Evolutionary conservation across 2,113 vertebrate genomes (phyloP), one percentile per base, ranked within the genome.

Genomic region (Xenus cinereus): DNA sequence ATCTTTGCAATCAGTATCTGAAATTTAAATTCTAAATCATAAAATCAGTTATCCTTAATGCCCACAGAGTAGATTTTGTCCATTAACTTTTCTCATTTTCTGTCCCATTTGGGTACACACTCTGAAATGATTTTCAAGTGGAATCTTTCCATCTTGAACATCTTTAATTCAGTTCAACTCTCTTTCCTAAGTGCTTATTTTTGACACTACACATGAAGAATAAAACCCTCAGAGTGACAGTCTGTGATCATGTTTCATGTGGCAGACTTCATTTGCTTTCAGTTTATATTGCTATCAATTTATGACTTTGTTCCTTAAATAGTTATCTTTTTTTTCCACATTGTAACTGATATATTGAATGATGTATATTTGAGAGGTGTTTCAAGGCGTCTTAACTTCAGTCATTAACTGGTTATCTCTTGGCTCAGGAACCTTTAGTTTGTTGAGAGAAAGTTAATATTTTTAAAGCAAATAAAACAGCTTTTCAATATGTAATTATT

Each of bases 401-500:
- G 95, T 88, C 86, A 87, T 94, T 92, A 96, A 87, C 69, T 91
- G 84, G 93, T 97, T 97, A 97, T 66, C 87, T 96, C 92, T 94
- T 95, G 75, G 93, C 71, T 96, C 76, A 46, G 62, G 57, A 84
- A 53, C 48, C 78, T 96, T 94, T 93, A 89, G 83, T 96, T 97
- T 81, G 8, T 85, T 84, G 94, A 91, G 91, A 53, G 33, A 41
- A 94, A 96, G 80, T 92, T 95, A 90, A 67, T 96, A 46, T 88
- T 97, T 97, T 95, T 96, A 83, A 95, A 97, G 82, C 81, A 95
- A 95, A 92, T 89, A 95, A 97, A 97, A 50, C 88, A 81, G 87
- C 69, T 97, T 98, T 97, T 95, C 80, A 54, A 93, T 95, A 69
- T 87, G 77, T 90, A 96, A 97, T 98, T 98, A 97, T 97, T 98